These are phyloP conservation scores for Teinopalpus imperialis DNA, from an alignment of 2,888 invertebrate genomes.

Conservation along the genomic window DNA sequence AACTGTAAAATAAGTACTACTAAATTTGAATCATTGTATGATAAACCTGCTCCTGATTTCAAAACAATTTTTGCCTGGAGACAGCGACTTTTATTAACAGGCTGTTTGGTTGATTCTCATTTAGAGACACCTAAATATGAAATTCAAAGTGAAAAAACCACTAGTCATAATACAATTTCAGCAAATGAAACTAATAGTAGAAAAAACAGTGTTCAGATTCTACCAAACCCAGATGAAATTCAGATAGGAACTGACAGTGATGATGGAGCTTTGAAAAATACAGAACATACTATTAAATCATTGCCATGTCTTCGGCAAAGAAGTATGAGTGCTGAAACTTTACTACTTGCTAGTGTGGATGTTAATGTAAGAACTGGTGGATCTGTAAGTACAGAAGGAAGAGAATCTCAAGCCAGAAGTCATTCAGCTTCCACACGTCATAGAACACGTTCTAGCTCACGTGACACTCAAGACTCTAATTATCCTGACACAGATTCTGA, in stretches of 20 bases:
- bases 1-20: constrained; percentile 70
- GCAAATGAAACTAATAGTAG: constrained; percentile 22
- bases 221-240: constrained; percentile 71
- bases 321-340: constrained; percentile 63
- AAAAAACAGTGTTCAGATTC: constrained; percentile 37
- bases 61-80: constrained; percentile 75
- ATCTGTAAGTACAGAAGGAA: constrained; percentile 48
- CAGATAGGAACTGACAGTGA: constrained; percentile 57
- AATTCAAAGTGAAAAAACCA: constrained; percentile 16
- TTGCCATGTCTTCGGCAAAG: constrained; percentile 37
- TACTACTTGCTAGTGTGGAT: constrained; percentile 47
- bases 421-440: constrained; percentile 49
- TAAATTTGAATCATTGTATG: constrained; percentile 62
- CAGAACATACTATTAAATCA: constrained; percentile 32
- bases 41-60: constrained; percentile 75
- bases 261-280: constrained; percentile 40
- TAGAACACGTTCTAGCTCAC: constrained; percentile 57
- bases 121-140: constrained; percentile 32
- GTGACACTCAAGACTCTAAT: constrained; percentile 58
- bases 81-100: constrained; percentile 60
- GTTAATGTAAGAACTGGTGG: constrained; percentile 41
- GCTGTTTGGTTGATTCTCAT: constrained; percentile 70
- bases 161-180: constrained; percentile 11
- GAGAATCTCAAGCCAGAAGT: constrained; percentile 45
- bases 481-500: constrained; percentile 62